Evolutionary conservation across 2,797 vertebrate genomes (phyloP), one percentile per base, ranked within the genome.

Genomic region (Microtus agrestis): DNA sequence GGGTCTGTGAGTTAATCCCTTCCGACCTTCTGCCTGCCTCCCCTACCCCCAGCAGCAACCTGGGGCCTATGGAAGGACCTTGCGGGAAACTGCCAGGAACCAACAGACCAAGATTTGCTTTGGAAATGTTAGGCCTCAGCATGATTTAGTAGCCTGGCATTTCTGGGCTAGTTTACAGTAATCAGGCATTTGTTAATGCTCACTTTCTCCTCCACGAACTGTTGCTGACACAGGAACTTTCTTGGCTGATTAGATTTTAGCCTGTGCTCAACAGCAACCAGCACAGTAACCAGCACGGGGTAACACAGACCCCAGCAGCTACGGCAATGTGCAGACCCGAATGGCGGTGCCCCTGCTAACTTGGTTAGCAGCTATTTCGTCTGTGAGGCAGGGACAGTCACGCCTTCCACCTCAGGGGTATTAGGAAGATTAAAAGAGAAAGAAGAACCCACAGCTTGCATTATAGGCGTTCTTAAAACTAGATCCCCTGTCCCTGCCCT

Each of bases 151-250:
- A 92, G 89, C 90, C 92, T 97, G 96, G 93, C 94, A 95, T 96
- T 98, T 97, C 90, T 69, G 88, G 90, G 95, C 96, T 96, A 54
- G 96, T 97, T 96, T 96, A 96, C 96, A 94, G 95, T 96, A 93
- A 97, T 97, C 96, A 93, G 95, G 96, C 96, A 94, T 97, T 97
- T 96, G 96, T 97, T 96, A 97, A 92, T 80, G 92, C 81, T 97
- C 93, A 43, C 88, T 80, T 87, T 96, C 96, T 95, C 88, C 93
- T 96, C 81, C 59, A 23, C 0, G 0, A 90, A 89, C 97, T 77
- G 74, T 51, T 96, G 96, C 96, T 97, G 97, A 97, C 95, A 76
- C 91, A 86, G 89, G 95, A 89, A 93, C 95, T 97, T 94, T 87
- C 94, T 91, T 79, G 94, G 96, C 96, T 94, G 97, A 93, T 94